These are phyloP conservation scores for Drosophila triauraria DNA, from an alignment of 1,140 invertebrate genomes.

Conservation along the genomic window DNA sequence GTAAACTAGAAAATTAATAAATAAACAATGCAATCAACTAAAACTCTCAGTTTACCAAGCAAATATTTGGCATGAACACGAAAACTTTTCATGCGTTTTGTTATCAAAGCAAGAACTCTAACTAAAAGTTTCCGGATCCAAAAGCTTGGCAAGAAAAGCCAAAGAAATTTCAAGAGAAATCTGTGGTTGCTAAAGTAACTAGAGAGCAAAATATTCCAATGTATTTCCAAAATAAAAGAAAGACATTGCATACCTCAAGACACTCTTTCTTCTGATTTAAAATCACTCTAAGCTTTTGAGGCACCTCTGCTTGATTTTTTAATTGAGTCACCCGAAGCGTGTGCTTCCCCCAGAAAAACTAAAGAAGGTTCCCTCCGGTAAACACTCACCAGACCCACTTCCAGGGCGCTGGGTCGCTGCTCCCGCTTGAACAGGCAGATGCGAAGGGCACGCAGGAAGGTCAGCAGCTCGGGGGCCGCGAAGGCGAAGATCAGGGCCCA, in stretches of 20 bases:
- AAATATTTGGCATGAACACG: neutral
- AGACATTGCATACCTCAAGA: no score
- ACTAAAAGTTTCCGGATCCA: conserved; percentile 1
- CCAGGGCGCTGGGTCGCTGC: conserved; percentile 64
- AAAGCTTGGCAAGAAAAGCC: neutral
- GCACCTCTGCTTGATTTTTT: neutral
- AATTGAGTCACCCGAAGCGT: conserved; percentile 3
- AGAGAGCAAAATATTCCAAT: no score
- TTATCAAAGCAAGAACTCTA: conserved; percentile 2
- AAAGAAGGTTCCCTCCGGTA: no score
- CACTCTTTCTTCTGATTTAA: neutral
- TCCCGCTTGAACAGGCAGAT: conserved; percentile 94
- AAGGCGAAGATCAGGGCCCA: conserved; percentile 95
- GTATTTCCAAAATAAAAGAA: no score
- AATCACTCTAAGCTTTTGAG: no score
- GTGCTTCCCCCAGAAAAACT: neutral
- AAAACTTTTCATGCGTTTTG: conserved; percentile 1
- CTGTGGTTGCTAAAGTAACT: neutral
- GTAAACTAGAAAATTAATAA: neutral
- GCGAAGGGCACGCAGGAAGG: conserved; percentile 92
- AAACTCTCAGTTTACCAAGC: conserved; percentile 6
- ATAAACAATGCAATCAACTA: neutral
- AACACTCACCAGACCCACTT: conserved; percentile 86
- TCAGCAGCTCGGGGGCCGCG: conserved; percentile 93
- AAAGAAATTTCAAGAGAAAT: neutral